Evolutionary conservation across 2,888 invertebrate genomes (phyloP).

Genomic region (Drosophila nr. perissopoda): DNA sequence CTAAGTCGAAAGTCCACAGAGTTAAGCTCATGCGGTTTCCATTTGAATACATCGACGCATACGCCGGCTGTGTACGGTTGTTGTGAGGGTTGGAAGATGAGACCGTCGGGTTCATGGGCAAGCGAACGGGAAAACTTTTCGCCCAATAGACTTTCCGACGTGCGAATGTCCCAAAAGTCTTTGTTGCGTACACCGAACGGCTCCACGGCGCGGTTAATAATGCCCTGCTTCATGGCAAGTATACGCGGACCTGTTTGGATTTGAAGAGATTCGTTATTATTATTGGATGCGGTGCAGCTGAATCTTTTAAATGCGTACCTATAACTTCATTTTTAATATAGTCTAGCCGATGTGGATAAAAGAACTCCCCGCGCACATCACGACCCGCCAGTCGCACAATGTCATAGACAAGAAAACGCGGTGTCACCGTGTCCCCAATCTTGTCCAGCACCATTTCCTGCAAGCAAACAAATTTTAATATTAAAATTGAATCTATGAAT

Average conservation of each 20-base stretch:
- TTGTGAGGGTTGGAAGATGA: slow-evolving; percentile 98
- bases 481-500: not conserved
- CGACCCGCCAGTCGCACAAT: slow-evolving; percentile 92
- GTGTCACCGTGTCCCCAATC: slow-evolving; percentile 90
- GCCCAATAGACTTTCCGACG: slow-evolving; percentile 89
- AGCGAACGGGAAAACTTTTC: slow-evolving; percentile 94
- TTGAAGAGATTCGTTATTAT: not conserved
- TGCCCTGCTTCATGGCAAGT: slow-evolving; percentile 90
- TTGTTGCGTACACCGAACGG: slow-evolving; percentile 96
- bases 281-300: not conserved
- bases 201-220: slow-evolving; percentile 91
- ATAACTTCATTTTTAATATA: slow-evolving; percentile 92
- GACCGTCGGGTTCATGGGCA: slow-evolving; percentile 97
- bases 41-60: slow-evolving; percentile 95
- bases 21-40: slow-evolving; percentile 98
- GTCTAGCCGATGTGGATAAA: slow-evolving; percentile 90
- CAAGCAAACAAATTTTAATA: slow-evolving; percentile 8
- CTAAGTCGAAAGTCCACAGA: slow-evolving; percentile 97
- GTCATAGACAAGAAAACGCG: slow-evolving; percentile 97
- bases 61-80: slow-evolving; percentile 94
- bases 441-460: slow-evolving; percentile 99
- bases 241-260: slow-evolving; percentile 85
- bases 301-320: slow-evolving; percentile 83
- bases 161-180: slow-evolving; percentile 94
- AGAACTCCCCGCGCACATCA: slow-evolving; percentile 91